Evolutionary conservation across 1,140 invertebrate genomes (phyloP).

Genomic region (Trichonephila inaurata): DNA sequence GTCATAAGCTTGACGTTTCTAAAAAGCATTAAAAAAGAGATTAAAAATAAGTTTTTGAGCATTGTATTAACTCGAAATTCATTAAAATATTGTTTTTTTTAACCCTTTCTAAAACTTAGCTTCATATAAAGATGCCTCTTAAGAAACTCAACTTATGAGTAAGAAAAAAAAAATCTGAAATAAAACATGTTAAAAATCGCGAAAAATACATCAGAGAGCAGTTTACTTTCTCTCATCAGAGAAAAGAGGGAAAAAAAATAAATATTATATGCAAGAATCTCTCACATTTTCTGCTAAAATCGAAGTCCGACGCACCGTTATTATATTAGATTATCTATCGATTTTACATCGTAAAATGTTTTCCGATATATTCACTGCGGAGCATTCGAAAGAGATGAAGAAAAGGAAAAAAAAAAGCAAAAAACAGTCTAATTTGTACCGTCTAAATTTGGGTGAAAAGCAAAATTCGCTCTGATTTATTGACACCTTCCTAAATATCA

Average conservation of each 20-base stretch:
- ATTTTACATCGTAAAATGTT: slow-evolving; percentile 53
- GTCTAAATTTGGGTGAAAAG: slow-evolving; percentile 24
- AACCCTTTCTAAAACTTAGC: background rate
- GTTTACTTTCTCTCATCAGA: background rate
- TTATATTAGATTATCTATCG: slow-evolving; percentile 45
- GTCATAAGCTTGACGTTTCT: background rate
- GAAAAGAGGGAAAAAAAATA: background rate
- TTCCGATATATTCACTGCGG: slow-evolving; percentile 39
- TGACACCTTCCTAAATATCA: slow-evolving; percentile 60
- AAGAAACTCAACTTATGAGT: background rate
- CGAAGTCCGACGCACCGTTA: slow-evolving; percentile 35
- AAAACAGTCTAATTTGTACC: background rate
- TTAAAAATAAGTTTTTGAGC: background rate
- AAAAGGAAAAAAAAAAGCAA: background rate
- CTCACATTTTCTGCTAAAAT: slow-evolving; percentile 1
- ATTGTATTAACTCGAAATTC: background rate
- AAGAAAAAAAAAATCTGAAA: background rate
- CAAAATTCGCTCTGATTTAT: slow-evolving; percentile 40
- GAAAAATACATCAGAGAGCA: slow-evolving; percentile 9
- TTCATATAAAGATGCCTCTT: background rate
- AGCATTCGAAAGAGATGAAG: background rate
- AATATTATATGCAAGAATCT: background rate
- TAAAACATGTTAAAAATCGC: background rate
- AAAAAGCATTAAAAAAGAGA: background rate
- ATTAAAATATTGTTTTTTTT: background rate